Evolutionary conservation across 64 coral and sea anemone species (phyloP).

Genomic region (Stichodactyla mertensii): DNA sequence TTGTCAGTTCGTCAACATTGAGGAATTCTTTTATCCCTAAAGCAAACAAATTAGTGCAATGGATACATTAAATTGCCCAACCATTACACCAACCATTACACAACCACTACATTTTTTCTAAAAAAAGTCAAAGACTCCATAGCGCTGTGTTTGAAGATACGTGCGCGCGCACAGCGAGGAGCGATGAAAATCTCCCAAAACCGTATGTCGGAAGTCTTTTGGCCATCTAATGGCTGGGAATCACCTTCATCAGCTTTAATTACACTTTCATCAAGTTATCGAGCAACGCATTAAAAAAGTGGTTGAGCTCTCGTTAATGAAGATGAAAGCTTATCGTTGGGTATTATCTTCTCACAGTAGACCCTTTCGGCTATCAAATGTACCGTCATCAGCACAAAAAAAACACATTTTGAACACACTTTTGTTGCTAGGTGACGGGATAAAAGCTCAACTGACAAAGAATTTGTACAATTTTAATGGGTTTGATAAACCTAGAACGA

Average conservation of each 20-base stretch:
- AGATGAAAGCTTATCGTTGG: not conserved
- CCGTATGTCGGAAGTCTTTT: conserved; percentile 3
- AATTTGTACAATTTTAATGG: not conserved
- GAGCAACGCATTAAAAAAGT: conserved; percentile 3
- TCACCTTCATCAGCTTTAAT: conserved; percentile 19
- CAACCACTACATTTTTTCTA: not conserved
- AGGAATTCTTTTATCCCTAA: not conserved
- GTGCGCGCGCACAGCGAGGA: not conserved
- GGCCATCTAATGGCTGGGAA: not conserved
- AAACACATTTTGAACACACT: not conserved
- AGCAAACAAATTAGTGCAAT: not conserved
- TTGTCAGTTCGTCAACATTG: not conserved
- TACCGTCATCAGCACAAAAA: not conserved
- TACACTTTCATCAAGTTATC: conserved; percentile 21
- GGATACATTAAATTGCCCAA: no score
- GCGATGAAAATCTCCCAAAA: not conserved
- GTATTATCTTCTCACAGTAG: not conserved
- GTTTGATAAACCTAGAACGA: not conserved
- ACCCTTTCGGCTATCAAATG: not conserved
- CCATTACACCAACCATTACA: not conserved
- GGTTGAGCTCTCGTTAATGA: conserved; percentile 12
- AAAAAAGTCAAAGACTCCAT: not conserved
- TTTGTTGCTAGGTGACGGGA: not conserved
- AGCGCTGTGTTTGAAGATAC: not conserved
- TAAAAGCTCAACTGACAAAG: not conserved